Evolutionary conservation across 2,888 invertebrate genomes (phyloP), one percentile per base, ranked within the genome.

Genomic region (Suillia variegata): DNA sequence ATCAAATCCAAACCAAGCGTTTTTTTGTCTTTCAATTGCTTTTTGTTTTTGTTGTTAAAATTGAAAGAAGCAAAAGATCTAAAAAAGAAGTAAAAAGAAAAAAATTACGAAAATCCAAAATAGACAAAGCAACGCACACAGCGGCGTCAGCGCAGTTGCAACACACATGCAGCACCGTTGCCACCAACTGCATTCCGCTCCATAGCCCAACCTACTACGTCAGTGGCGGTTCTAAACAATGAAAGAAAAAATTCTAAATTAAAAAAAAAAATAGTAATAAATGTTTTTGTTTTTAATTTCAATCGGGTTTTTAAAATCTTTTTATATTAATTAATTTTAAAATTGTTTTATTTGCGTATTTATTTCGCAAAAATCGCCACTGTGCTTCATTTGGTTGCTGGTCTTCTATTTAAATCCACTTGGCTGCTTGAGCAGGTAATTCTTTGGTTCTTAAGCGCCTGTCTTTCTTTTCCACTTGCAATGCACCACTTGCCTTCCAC

Each of bases 61-160:
- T 24, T n/a, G n/a, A n/a, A n/a, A n/a, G n/a, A n/a, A n/a, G n/a
- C n/a, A n/a, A n/a, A n/a, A n/a, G 18, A 15, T 31, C 17, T 24
- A 50, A 56, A 33, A 53, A 48, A 31, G n/a, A n/a, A n/a, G n/a
- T 56, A 56, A 33, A 53, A 48, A 31, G n/a, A n/a, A n/a, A n/a
- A n/a, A n/a, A n/a, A n/a, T n/a, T 55, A 58, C n/a, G 33, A 34
- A 58, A 54, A 54, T 54, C 56, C 54, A 61, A 57, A 61, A 58
- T 54, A 52, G 55, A 55, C 50, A 51, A 55, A 55, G 13, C 34
- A 49, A 22, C 21, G 22, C 48, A 33, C 2, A 24, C 48, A 33
- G 6, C 45, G 18, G 13, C 17, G 18, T 5, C 38, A 38, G 31
- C 12, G 31, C 31, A 31, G 31, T 12, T 31, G 31, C 31, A 31